These are phyloP conservation scores for Mormyrops attenuatus DNA, from an alignment of 2,797 vertebrate species.

Conservation along the genomic window DNA sequence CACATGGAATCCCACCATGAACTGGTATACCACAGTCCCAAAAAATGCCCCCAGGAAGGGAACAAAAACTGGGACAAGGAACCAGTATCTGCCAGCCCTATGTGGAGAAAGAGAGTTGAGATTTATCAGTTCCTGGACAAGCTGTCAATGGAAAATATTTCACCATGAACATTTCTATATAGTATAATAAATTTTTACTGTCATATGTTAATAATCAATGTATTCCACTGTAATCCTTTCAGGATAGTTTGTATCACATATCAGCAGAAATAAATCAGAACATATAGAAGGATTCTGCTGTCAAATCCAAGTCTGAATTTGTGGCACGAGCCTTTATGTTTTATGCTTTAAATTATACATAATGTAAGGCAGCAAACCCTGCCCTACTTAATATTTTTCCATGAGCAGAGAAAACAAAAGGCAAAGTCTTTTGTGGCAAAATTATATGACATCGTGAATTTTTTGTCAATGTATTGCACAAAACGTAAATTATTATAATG, in stretches of 20 bases:
- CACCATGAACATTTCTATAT: background rate
- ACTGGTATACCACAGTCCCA: conserved; percentile 82
- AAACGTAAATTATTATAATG: background rate
- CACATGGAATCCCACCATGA: conserved; percentile 84
- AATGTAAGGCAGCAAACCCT: background rate
- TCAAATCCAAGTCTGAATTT: background rate
- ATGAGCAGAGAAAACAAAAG: background rate
- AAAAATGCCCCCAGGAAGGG: conserved; percentile 80
- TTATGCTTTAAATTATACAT: background rate
- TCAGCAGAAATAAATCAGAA: background rate
- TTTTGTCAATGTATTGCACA: background rate
- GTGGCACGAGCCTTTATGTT: background rate
- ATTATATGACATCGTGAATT: background rate
- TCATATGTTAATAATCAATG: background rate
- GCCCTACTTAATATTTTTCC: background rate
- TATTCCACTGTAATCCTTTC: background rate
- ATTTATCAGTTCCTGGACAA: background rate
- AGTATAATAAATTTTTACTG: background rate
- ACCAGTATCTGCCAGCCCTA: conserved; percentile 75
- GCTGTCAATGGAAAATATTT: background rate
- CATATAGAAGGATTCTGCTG: background rate
- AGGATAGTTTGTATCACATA: background rate
- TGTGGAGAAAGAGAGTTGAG: conserved; percentile 12
- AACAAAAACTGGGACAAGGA: conserved; percentile 81
- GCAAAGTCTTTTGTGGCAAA: background rate